phyloP scores from a whole-genome alignment of 2,113 vertebrate species.

The Ceyx cyanopectus region DNA sequence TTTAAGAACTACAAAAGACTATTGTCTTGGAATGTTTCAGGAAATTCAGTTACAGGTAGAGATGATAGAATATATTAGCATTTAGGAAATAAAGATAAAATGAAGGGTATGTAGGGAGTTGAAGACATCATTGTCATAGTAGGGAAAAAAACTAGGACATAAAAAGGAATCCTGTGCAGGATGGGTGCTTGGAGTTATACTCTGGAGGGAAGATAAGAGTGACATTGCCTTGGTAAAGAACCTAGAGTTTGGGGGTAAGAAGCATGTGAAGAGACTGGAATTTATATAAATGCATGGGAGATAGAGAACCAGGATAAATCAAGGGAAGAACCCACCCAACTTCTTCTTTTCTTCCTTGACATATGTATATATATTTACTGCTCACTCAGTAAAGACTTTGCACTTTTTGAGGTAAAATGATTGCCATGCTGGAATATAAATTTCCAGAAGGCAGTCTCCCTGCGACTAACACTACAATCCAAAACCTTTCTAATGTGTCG shows the following conservation, averaged over 20 bases:
- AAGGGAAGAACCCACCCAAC: neutral
- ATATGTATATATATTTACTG: neutral
- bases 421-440: neutral
- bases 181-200: neutral
- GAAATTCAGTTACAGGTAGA: neutral
- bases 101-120: accelerated
- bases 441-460: constrained; percentile 2
- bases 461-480: neutral
- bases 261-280: neutral
- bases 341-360: neutral
- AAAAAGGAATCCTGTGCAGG: neutral
- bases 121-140: neutral
- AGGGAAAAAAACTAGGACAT: neutral
- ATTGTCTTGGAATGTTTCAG: neutral
- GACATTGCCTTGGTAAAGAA: neutral
- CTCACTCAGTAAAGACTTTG: neutral
- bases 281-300: neutral
- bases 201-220: neutral
- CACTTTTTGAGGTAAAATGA: neutral
- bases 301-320: neutral
- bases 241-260: neutral
- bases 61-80: neutral
- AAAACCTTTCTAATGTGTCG: neutral
- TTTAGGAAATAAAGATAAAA: neutral
- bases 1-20: neutral